These are phyloP conservation scores for Centrocercus urophasianus DNA, from an alignment of 2,113 vertebrate genomes.

Conservation along the genomic window DNA sequence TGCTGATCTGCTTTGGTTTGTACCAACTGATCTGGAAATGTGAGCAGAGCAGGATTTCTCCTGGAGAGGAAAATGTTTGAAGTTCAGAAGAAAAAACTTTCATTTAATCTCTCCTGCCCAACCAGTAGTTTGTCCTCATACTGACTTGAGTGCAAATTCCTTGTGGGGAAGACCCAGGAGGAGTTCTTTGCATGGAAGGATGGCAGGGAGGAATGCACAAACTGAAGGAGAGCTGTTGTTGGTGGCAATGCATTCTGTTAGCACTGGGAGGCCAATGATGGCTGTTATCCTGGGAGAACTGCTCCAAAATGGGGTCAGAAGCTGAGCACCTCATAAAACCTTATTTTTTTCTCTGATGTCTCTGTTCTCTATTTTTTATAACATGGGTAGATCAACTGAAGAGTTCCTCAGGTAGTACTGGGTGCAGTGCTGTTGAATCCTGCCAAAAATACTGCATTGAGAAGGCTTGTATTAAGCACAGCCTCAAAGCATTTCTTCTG, in stretches of 20 bases:
- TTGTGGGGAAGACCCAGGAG: too few species aligned
- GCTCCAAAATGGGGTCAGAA: background rate
- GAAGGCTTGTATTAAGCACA: background rate
- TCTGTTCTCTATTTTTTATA: fast-evolving
- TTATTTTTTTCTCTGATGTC: fast-evolving
- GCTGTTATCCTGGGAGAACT: background rate
- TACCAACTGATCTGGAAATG: background rate
- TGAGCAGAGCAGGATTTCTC: background rate
- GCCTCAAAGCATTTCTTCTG: background rate
- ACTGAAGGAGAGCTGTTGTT: background rate
- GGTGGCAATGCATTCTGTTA: background rate
- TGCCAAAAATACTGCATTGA: background rate
- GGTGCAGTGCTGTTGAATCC: background rate
- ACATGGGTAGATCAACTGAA: background rate
- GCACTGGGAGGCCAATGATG: background rate
- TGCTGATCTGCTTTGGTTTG: background rate
- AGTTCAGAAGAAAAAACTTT: background rate
- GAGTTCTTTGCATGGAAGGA: background rate
- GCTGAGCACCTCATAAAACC: fast-evolving
- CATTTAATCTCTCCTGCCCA: background rate
- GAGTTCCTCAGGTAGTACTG: background rate
- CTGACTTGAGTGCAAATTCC: background rate
- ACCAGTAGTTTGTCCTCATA: background rate
- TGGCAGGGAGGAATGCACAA: background rate
- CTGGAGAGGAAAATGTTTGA: background rate